phyloP scores from a whole-genome alignment of 2,113 vertebrate genomes.

The Rhynchomys soricoides region DNA sequence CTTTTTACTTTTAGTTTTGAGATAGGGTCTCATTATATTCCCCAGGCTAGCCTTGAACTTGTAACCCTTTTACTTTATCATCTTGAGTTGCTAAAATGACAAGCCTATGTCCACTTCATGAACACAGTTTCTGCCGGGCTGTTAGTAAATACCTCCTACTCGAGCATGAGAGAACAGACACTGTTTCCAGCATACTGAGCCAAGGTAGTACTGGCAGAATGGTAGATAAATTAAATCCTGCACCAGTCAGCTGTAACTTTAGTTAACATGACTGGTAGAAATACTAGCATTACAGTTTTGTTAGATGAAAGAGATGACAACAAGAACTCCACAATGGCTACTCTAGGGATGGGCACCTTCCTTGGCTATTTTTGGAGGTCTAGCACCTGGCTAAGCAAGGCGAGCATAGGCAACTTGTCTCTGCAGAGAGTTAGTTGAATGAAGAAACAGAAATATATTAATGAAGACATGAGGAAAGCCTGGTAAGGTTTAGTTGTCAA shows the following conservation, averaged over 20 bases:
- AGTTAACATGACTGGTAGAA: not conserved
- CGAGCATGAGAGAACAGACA: not conserved
- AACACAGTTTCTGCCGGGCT: not conserved
- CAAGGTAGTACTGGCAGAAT: not conserved
- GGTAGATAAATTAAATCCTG: not conserved
- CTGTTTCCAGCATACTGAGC: not conserved
- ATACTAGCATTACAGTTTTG: not conserved
- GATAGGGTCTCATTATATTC: not conserved
- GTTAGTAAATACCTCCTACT: not conserved
- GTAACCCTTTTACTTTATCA: not conserved
- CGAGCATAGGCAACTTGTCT: not conserved
- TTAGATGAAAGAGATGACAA: not conserved
- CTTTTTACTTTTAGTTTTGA: not conserved
- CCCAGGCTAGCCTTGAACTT: not conserved
- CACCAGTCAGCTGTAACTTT: not conserved
- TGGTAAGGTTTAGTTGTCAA: not conserved
- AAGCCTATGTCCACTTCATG: not conserved
- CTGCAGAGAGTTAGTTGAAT: not conserved
- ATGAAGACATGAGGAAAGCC: not conserved
- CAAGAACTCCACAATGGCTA: not conserved
- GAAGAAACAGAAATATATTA: not conserved
- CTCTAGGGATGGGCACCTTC: not conserved
- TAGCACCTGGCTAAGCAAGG: not conserved
- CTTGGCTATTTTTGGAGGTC: not conserved
- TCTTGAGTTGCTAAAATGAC: too few relatives aligned